Conservation (phyloP, 2,888 invertebrate genomes). For the Amphipyra tragopoginis region DNA sequence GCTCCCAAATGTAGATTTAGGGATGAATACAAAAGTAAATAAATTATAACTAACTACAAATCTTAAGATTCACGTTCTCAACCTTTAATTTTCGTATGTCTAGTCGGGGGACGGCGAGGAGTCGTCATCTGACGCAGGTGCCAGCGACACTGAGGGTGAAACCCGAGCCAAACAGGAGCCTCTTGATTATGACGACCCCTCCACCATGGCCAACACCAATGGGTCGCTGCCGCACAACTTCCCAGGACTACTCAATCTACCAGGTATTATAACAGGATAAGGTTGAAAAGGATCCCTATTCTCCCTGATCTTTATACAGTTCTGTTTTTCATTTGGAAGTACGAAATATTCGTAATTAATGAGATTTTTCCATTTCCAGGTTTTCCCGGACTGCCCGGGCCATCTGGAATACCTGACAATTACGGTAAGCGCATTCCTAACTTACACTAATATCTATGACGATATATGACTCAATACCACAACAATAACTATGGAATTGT, state of each 20-base stretch:
- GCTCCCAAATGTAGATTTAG: too few species aligned
- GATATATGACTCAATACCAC: constrained; percentile 74
- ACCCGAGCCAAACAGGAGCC: constrained; percentile 93
- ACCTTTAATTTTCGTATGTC: neutral
- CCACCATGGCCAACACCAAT: constrained; percentile 91
- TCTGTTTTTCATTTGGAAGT: neutral
- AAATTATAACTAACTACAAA: too few species aligned
- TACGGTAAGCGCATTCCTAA: constrained; percentile 92
- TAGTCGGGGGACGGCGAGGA: constrained; percentile 93
- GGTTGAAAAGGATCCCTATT: neutral
- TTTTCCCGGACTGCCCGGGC: constrained; percentile 93
- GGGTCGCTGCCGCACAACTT: constrained; percentile 92
- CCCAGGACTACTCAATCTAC: constrained; percentile 94
- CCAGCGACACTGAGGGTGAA: constrained; percentile 92
- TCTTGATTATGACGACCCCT: constrained; percentile 92
- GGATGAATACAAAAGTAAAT: too few species aligned
- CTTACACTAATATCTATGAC: constrained; percentile 63
- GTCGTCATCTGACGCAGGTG: constrained; percentile 95
- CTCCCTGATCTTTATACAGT: neutral
- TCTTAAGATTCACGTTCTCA: too few species aligned
- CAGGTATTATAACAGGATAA: constrained; percentile 87
- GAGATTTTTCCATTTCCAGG: constrained; percentile 88
- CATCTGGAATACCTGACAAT: constrained; percentile 96
- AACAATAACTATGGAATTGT: constrained; percentile 54
- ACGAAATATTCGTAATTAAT: constrained; percentile 2